Evolutionary conservation across 2,888 invertebrate species (phyloP), one percentile per base, ranked within the genome.

Genomic region (Mesorhabditis spiculigera): DNA sequence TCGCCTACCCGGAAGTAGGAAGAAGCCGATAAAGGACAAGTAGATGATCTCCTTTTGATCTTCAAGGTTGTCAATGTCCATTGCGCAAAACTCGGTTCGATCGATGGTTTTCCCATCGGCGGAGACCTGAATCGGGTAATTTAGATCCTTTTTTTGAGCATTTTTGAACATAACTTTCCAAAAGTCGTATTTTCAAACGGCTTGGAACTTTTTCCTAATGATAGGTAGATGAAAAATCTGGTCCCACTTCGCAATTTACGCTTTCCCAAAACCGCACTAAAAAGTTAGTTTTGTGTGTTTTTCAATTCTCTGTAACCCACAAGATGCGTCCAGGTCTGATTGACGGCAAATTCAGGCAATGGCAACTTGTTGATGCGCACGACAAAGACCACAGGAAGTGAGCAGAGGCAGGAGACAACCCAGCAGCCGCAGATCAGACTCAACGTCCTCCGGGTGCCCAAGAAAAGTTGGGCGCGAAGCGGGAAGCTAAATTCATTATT

Each of bases 21-120:
- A 85, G 72, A 85, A 85, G 4, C 77, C 67, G 61, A 81, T 75
- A 72, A 86, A 86, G 6, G 82, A 78, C 44, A 76, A 72, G 44
- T 78, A 72, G 45, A 86, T 82, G 13, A 85, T 66, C 5, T 66
- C 75, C 42, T 74, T 75, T 68, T 84, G 82, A 43, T 75, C 72
- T 62, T 75, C 73, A 58, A 70, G 68, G 43, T 64, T 65, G 4
- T 65, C 13, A 45, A 72, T 71, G 68, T 83, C 79, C 79, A 85
- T 77, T 0, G 78, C 81, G 67, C 85, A 85, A 63, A 76, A 78
- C 5, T 84, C 83, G 0, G 82, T 85, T 5, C 71, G n/a, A 10
- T 73, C 66, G 4, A 84, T 70, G 4, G 80, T 77, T 8, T 65
- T 2, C 4, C 75, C 75, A 68, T 82, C 83, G 4, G 65, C 43